phyloP scores from a whole-genome alignment of 2,113 vertebrate species.

The Hyperopisus bebe region DNA sequence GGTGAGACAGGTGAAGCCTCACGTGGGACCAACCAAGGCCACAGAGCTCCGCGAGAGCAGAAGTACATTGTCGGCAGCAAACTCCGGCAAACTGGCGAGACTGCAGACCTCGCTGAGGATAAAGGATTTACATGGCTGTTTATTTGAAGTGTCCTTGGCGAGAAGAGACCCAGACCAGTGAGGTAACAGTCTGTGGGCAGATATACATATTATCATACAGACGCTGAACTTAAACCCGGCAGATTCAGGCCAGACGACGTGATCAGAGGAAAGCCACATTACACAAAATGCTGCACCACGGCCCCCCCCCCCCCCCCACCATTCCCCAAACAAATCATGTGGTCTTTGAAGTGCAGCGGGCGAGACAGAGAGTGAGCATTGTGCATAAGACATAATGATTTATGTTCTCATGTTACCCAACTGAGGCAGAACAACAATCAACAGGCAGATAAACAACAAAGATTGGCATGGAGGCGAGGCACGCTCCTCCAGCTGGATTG shows the following conservation, averaged over 20 bases:
- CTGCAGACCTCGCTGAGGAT: background rate
- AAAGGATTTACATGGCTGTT: background rate
- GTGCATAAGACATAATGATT: slow-evolving; percentile 1
- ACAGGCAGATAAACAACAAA: background rate
- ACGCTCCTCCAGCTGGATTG: background rate
- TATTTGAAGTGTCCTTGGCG: background rate
- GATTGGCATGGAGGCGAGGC: background rate
- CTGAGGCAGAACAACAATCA: background rate
- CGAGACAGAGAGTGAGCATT: slow-evolving; percentile 1
- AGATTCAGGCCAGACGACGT: background rate
- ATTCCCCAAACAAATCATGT: background rate
- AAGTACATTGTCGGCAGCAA: background rate
- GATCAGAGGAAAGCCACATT: background rate
- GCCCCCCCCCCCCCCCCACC: no score
- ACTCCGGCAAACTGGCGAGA: background rate
- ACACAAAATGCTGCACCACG: background rate
- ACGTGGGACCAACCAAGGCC: background rate
- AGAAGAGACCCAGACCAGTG: background rate
- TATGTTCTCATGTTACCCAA: background rate
- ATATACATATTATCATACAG: background rate
- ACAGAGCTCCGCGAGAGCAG: background rate
- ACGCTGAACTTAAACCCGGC: background rate
- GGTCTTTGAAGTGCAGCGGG: background rate
- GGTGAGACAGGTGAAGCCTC: background rate
- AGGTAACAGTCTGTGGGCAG: background rate